Evolutionary conservation across 2,797 vertebrate species (phyloP).

Genomic region (Malacoraja senta): DNA sequence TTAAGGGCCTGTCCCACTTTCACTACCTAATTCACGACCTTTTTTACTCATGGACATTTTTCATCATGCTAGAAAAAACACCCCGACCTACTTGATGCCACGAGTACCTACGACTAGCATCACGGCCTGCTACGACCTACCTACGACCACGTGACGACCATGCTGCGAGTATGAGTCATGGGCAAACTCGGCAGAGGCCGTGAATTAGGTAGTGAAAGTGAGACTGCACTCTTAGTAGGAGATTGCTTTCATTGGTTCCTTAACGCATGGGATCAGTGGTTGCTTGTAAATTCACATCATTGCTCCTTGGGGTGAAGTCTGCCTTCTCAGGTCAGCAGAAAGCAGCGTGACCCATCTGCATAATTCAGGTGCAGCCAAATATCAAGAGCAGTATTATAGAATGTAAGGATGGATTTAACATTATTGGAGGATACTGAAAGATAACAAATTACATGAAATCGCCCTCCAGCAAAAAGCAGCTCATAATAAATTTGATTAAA

Average conservation of each 20-base stretch:
- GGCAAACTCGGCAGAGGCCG: no score
- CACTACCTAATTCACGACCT: no score
- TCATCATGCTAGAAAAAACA: no score
- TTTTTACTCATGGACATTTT: no score
- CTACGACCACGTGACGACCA: no score
- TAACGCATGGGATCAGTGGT: not conserved
- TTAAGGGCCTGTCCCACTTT: not conserved
- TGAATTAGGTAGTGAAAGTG: no score
- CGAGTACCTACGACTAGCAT: no score
- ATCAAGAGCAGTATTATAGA: not conserved
- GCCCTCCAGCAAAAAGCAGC: not conserved
- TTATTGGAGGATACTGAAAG: not conserved
- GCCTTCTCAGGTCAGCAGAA: not conserved
- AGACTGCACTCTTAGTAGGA: not conserved
- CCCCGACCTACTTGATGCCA: no score
- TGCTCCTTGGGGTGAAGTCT: not conserved
- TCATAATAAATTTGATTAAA: constrained; percentile 1
- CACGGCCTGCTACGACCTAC: no score
- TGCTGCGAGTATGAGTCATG: no score
- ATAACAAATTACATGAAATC: not conserved
- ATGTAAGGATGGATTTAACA: not conserved
- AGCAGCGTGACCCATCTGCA: not conserved
- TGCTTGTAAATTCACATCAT: not conserved
- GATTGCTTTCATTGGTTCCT: not conserved
- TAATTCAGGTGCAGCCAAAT: not conserved